Evolutionary conservation across 2,113 vertebrate species (phyloP), one percentile per base, ranked within the genome.

Genomic region (Saimiri boliviensis): DNA sequence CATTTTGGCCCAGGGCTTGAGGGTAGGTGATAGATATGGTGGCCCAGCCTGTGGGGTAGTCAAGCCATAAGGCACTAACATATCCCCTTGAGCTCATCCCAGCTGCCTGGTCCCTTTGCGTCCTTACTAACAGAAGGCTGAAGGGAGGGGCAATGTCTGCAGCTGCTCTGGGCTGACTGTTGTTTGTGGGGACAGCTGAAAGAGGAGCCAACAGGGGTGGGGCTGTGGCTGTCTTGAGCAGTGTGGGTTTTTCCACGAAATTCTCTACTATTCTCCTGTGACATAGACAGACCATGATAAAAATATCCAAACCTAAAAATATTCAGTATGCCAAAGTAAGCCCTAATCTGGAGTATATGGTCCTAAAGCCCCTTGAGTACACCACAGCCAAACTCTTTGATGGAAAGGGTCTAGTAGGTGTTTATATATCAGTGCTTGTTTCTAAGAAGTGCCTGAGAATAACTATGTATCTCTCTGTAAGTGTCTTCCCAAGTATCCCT

Each of bases 141-240:
- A 90, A 93, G 77, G 94, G 95, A 82, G 81, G 88, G 95, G 77
- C 92, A 88, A 58, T 88, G 77, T 88, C 96, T 95, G 95, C 97
- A 98, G 97, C 94, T 97, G 96, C 95, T 96, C 85, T 70, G 58
- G 47, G 37, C 86, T 80, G 92, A 85, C 94, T 94, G 86, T 93
- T 98, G 86, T 95, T 94, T 97, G 89, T 95, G 79, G 96, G 92
- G 97, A 98, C 97, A 98, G 97, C 96, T 98, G 98, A 95, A 96
- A 95, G 76, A 96, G 83, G 73, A 98, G 96, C 86, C 84, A 92
- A 94, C 76, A 94, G 27, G 97, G 98, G 89, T 97, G 98, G 83
- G 89, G 92, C 93, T 97, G 89, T 77, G 95, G 93, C 93, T 91
- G 86, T 93, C 93, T 93, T 74, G 42, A 96, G 86, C 86, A 87